phyloP scores from a whole-genome alignment of 2,797 vertebrate species.

The Crypturellus tataupa region DNA sequence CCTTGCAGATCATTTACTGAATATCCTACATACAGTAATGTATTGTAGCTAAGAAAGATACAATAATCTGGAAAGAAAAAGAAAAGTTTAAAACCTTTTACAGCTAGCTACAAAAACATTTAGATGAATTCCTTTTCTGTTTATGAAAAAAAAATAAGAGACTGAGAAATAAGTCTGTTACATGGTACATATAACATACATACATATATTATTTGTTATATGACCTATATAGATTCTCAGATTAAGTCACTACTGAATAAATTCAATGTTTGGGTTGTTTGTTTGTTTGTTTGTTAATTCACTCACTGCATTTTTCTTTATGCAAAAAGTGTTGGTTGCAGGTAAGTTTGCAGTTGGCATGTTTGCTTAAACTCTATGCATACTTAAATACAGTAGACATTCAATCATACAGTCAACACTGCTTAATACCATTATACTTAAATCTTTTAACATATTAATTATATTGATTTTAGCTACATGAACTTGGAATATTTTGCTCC shows the following conservation, averaged over 20 bases:
- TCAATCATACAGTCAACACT: not conserved
- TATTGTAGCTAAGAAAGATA: not conserved
- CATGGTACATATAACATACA: no score
- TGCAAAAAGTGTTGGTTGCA: not conserved
- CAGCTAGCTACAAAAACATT: not conserved
- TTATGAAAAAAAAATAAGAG: not conserved
- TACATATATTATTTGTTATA: no score
- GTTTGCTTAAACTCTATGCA: not conserved
- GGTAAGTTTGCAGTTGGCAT: not conserved
- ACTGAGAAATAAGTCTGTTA: not conserved
- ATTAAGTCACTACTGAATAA: not conserved
- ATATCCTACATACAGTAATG: not conserved
- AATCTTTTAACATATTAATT: rapidly evolving
- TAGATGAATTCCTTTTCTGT: not conserved
- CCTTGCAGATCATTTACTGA: rapidly evolving
- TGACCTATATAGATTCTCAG: not conserved
- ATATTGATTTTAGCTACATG: not conserved
- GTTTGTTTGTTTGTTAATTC: not conserved
- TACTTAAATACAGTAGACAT: not conserved
- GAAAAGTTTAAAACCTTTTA: not conserved
- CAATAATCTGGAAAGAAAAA: not conserved
- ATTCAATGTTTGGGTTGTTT: rapidly evolving
- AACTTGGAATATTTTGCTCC: not conserved
- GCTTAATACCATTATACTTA: not conserved
- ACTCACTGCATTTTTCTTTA: not conserved